Evolutionary conservation across 2,888 invertebrate genomes (phyloP).

Genomic region (Dermolepida albohirtum): DNA sequence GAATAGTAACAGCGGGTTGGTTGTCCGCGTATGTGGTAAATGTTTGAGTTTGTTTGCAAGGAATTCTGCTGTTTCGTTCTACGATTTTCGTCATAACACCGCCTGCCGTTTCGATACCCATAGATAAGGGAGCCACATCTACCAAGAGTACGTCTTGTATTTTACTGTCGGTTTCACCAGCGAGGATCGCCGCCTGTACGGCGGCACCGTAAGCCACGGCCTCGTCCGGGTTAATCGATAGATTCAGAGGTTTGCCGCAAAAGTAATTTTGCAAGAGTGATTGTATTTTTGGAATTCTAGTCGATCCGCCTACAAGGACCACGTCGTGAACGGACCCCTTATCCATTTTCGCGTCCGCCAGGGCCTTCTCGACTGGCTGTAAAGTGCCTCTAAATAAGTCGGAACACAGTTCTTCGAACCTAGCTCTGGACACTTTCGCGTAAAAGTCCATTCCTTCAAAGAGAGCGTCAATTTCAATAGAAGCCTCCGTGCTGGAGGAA

Average conservation of each 20-base stretch:
- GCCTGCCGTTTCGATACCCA: constrained; percentile 85
- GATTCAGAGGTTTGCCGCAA: constrained; percentile 67
- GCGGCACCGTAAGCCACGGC: constrained; percentile 63
- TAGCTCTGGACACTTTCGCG: constrained; percentile 77
- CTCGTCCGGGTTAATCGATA: constrained; percentile 62
- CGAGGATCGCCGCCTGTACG: constrained; percentile 60
- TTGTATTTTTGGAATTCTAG: constrained; percentile 82
- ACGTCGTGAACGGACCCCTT: constrained; percentile 82
- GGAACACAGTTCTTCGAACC: constrained; percentile 81
- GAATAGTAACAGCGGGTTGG: constrained; percentile 72
- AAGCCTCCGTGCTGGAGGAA: constrained; percentile 81
- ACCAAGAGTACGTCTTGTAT: constrained; percentile 81
- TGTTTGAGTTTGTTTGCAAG: no score
- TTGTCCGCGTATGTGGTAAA: constrained; percentile 79
- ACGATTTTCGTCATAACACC: constrained; percentile 80
- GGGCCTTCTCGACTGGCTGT: no score
- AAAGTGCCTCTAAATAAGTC: constrained; percentile 77
- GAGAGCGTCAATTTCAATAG: no score
- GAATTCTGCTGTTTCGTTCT: constrained; percentile 69
- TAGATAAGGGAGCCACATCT: constrained; percentile 77
- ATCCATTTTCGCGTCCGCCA: constrained; percentile 82
- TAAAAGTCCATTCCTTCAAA: constrained; percentile 80
- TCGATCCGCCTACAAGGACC: constrained; percentile 85
- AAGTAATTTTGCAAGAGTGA: constrained; percentile 84
- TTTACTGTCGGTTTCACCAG: constrained; percentile 70